Evolutionary conservation across 2,113 vertebrate genomes (phyloP), one percentile per base, ranked within the genome.

Genomic region (Myrmecophaga tridactyla): DNA sequence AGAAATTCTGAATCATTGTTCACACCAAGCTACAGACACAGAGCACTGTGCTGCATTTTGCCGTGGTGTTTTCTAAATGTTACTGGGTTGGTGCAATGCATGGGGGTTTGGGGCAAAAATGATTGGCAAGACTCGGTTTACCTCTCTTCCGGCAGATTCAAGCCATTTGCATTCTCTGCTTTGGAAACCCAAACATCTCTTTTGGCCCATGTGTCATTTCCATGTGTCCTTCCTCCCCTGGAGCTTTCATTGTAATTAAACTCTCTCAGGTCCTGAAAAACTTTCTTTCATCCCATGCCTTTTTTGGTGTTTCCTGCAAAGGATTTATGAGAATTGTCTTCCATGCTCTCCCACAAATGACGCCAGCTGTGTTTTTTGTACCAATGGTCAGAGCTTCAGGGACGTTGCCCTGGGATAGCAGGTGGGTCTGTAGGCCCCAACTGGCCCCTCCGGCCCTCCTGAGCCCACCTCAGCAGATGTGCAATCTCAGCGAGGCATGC

Each of bases 111-210:
- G 43, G 7, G 87, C 43, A 13, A 69, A 21, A 25, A 53, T 4
- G 0, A 0, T 0, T 69, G 7, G 31, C 4, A 1, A 89, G 72
- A 20, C 29, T 53, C 27, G 0, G 2, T 31, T 78, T 15, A 25
- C 56, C 13, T 36, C 46, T 69, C 34, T 46, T 46, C 27, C 15
- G 3, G 20, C 53, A 72, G 65, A 77, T 27, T 12, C 0, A 4
- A 73, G 86, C 53, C 70, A 67, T 27, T 11, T 9, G 39, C 10
- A 2, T 43, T 70, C 73, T 88, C 21, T 14, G 6, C 34, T 73
- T 4, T 20, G 41, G 56, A 46, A 67, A 56, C 7, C n/a, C 62
- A n/a, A 12, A 13, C 36, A 41, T 14, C 46, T 4, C 4, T 18
- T 27, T 5, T 53, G 58, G 39, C 46, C 20, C 3, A n/a, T n/a